Evolutionary conservation across 1,140 invertebrate genomes (phyloP).

Genomic region (Lerema accius): DNA sequence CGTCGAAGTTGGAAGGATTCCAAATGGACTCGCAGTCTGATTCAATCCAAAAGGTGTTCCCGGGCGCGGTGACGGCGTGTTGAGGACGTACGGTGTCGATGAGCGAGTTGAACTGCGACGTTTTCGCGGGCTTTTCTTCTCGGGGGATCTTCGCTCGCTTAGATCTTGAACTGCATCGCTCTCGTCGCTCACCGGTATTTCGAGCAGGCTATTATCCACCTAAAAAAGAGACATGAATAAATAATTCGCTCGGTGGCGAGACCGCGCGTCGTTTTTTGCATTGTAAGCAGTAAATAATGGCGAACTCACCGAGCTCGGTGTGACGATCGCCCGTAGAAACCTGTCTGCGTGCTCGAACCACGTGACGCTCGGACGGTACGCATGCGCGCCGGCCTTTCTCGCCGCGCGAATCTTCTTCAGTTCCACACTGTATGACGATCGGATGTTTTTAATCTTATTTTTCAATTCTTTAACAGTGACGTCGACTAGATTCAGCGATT

Average conservation of each 20-base stretch:
- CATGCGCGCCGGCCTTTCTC: slow-evolving; percentile 76
- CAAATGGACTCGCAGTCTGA: slow-evolving; percentile 62
- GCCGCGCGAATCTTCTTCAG: slow-evolving; percentile 81
- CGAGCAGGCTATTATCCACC: slow-evolving; percentile 73
- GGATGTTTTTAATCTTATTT: slow-evolving; percentile 81
- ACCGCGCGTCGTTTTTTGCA: slow-evolving; percentile 54
- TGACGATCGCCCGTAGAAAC: slow-evolving; percentile 81
- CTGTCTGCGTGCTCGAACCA: slow-evolving; percentile 82
- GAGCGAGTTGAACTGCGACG: slow-evolving; percentile 74
- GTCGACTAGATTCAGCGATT: slow-evolving; percentile 71
- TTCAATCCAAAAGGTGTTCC: slow-evolving; percentile 70
- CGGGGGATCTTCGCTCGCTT: slow-evolving; percentile 72
- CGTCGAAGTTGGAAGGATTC: slow-evolving; percentile 65
- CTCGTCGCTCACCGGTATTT: slow-evolving; percentile 76
- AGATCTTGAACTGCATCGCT: slow-evolving; percentile 75
- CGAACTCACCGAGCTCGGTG: slow-evolving; percentile 77
- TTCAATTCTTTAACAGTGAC: slow-evolving; percentile 79
- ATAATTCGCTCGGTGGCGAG: slow-evolving; percentile 43
- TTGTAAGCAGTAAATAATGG: slow-evolving; percentile 56
- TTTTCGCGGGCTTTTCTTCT: slow-evolving; percentile 76
- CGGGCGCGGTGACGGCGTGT: slow-evolving; percentile 75
- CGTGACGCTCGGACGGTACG: slow-evolving; percentile 80
- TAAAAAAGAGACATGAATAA: slow-evolving; percentile 50
- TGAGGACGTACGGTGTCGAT: slow-evolving; percentile 77
- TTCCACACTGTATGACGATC: slow-evolving; percentile 79